Evolutionary conservation across 2,113 vertebrate species (phyloP).

Genomic region (Isichthys henryi): DNA sequence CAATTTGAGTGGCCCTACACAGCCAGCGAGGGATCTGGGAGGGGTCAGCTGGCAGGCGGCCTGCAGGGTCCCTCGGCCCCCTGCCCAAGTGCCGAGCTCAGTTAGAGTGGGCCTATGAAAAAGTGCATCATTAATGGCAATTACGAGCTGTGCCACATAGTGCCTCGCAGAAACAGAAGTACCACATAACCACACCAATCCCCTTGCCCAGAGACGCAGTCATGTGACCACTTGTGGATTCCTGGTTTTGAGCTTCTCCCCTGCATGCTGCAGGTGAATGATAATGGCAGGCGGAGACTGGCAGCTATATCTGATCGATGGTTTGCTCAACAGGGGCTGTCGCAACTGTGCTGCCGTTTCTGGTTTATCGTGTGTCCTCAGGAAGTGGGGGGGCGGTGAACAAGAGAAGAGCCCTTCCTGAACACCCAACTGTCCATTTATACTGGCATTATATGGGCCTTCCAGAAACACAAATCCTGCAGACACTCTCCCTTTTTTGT

Average conservation of each 20-base stretch:
- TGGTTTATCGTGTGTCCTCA: neutral
- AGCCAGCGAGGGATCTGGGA: neutral
- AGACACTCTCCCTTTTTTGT: neutral
- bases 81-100: neutral
- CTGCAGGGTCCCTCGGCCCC: neutral
- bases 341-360: neutral
- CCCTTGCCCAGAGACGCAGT: neutral
- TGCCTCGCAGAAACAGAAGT: neutral
- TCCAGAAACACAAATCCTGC: neutral
- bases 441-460: neutral
- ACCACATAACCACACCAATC: neutral
- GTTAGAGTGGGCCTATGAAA: neutral
- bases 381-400: neutral
- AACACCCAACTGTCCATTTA: neutral
- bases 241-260: neutral
- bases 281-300: neutral
- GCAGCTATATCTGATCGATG: neutral
- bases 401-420: neutral
- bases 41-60: neutral
- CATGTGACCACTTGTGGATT: neutral
- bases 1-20: neutral
- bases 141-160: neutral
- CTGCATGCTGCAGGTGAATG: neutral
- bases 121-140: neutral
- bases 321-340: neutral